Evolutionary conservation across 2,113 vertebrate genomes (phyloP).

Genomic region (Syngnathus typhle): DNA sequence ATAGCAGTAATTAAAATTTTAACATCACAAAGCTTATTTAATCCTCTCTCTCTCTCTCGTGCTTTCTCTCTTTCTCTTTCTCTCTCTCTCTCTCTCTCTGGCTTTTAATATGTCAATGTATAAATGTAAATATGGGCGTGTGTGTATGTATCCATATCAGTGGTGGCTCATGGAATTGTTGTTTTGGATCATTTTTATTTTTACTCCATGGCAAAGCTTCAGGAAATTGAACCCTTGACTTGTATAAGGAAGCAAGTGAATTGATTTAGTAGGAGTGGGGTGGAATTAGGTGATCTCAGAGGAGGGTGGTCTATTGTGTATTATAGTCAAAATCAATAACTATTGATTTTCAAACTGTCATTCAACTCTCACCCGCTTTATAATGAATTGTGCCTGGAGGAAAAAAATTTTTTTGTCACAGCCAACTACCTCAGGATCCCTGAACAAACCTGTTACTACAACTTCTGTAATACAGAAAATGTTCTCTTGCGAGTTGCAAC

Average conservation of each 20-base stretch:
- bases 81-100: too few species aligned
- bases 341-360: slow-evolving; percentile 36
- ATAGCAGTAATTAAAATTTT: not conserved
- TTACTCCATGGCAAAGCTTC: slow-evolving; percentile 5
- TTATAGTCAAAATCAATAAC: slow-evolving; percentile 16
- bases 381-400: slow-evolving; percentile 32
- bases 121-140: too few species aligned
- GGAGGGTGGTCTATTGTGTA: slow-evolving; percentile 4
- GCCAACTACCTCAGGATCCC: not conserved
- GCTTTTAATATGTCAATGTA: too few species aligned
- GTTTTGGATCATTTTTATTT: slow-evolving; percentile 16
- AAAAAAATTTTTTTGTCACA: slow-evolving; percentile 21
- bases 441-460: slow-evolving; percentile 7
- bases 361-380: slow-evolving; percentile 27
- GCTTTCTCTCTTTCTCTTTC: too few species aligned
- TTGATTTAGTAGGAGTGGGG: slow-evolving; percentile 9
- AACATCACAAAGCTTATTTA: not conserved
- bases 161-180: too few species aligned
- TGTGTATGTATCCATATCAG: too few species aligned
- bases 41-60: not conserved
- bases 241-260: slow-evolving; percentile 15
- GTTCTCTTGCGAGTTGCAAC: not conserved
- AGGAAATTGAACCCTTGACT: slow-evolving; percentile 38
- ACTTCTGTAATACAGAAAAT: not conserved
- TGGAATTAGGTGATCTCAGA: slow-evolving; percentile 6